phyloP scores from a whole-genome alignment of 1,140 invertebrate species.

The Lysiphlebus fabarum region DNA sequence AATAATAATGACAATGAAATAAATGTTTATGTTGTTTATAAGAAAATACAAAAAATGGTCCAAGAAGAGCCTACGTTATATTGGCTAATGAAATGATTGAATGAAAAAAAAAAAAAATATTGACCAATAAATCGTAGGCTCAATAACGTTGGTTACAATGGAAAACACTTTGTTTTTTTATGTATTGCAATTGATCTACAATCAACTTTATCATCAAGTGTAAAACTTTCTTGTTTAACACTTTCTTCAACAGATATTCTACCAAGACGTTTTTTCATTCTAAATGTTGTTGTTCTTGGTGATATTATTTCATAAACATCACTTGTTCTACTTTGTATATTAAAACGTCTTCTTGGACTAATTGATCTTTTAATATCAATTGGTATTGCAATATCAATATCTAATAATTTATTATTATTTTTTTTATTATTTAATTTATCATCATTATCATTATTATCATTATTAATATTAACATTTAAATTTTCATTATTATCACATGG shows the following conservation, averaged over 20 bases:
- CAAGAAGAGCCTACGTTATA: conserved; percentile 27
- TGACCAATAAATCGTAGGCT: conserved; percentile 29
- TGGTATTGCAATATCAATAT: conserved; percentile 43
- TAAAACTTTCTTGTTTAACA: conserved; percentile 51
- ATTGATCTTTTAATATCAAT: conserved; percentile 36
- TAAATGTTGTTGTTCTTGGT: conserved; percentile 47
- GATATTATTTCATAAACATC: conserved; percentile 51
- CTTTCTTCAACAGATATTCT: conserved; percentile 49
- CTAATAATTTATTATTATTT: conserved; percentile 36
- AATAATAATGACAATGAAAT: too few relatives aligned
- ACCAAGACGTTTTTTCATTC: conserved; percentile 48
- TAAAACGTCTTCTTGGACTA: conserved; percentile 31
- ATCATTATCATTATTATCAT: conserved; percentile 11
- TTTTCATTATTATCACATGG: conserved; percentile 28
- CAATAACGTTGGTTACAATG: conserved; percentile 46
- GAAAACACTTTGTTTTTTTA: conserved; percentile 51
- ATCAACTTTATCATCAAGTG: conserved; percentile 45
- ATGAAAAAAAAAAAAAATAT: conserved; percentile 4
- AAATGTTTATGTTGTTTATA: conserved; percentile 9
- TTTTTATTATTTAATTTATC: too few relatives aligned
- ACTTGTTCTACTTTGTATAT: conserved; percentile 36
- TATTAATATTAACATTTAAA: conserved; percentile 8
- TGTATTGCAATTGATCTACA: conserved; percentile 44
- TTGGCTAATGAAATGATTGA: not conserved
- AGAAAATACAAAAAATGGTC: conserved; percentile 38